Conservation (phyloP, 2,113 vertebrate species). For the Mixornis gularis region DNA sequence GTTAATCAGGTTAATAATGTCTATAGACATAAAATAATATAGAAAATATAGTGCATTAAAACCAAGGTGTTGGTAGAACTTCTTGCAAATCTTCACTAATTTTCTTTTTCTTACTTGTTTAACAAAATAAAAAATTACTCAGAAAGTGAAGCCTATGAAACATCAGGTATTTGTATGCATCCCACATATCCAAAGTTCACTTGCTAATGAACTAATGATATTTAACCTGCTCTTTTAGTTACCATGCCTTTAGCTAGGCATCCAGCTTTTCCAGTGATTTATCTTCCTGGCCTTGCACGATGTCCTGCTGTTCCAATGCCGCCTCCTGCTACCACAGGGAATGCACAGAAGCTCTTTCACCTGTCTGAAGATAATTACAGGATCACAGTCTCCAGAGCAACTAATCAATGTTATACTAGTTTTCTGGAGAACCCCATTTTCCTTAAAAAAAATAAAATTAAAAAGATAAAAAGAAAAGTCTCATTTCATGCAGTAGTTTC, state of each 20-base stretch:
- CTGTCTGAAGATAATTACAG: neutral
- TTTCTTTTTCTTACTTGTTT: neutral
- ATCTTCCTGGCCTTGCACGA: neutral
- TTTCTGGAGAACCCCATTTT: neutral
- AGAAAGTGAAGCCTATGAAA: neutral
- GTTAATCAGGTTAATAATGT: neutral
- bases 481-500: neutral
- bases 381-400: neutral
- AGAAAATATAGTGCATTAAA: neutral
- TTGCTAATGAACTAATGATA: neutral
- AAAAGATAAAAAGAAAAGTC: neutral
- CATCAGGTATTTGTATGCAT: neutral
- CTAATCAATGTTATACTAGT: neutral
- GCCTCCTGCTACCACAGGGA: neutral
- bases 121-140: neutral
- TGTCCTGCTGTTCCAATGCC: neutral
- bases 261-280: neutral
- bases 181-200: neutral
- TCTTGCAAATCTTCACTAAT: neutral
- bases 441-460: neutral
- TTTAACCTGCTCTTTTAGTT: neutral
- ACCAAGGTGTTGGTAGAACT: neutral
- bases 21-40: neutral
- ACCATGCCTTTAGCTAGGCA: neutral
- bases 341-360: neutral